Conservation (phyloP, 2,888 invertebrate species). For the Cantharis lateralis region DNA sequence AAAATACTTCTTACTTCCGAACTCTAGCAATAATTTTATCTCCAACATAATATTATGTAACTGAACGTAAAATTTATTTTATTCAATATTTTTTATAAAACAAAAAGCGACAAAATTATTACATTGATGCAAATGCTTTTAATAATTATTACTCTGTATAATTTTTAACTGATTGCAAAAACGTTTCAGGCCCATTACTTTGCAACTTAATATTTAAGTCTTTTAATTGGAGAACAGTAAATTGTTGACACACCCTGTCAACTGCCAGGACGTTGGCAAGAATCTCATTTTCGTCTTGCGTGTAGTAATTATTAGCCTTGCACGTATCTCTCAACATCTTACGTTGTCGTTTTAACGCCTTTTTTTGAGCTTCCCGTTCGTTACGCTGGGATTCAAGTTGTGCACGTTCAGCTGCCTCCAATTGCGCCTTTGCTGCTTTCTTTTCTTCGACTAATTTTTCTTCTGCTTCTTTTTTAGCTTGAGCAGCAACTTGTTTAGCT, state of each 20-base stretch:
- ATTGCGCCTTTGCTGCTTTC: constrained; percentile 74
- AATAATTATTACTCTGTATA: constrained; percentile 60
- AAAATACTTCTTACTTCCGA: no score
- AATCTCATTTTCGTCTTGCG: constrained; percentile 70
- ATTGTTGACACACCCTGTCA: constrained; percentile 86
- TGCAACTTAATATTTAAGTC: constrained; percentile 74
- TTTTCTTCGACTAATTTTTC: constrained; percentile 76
- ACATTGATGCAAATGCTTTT: no score
- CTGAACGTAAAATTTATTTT: no score
- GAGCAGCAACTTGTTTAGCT: constrained; percentile 83
- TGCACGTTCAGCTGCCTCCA: constrained; percentile 81
- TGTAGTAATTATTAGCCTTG: constrained; percentile 82
- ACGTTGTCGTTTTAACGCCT: constrained; percentile 83
- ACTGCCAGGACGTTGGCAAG: constrained; percentile 87
- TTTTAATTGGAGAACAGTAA: constrained; percentile 74
- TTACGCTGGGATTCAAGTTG: constrained; percentile 80
- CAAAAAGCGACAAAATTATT: no score
- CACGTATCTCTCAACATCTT: constrained; percentile 79
- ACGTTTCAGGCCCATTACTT: constrained; percentile 67
- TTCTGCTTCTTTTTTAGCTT: constrained; percentile 82
- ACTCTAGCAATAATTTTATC: no score
- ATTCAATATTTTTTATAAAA: no score
- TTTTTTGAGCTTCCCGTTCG: constrained; percentile 86
- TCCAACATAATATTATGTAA: no score
- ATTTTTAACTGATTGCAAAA: constrained; percentile 69